Base-by-base conservation (phyloP, 2,113 vertebrate species). In the Epinephelus lanceolatus region DNA sequence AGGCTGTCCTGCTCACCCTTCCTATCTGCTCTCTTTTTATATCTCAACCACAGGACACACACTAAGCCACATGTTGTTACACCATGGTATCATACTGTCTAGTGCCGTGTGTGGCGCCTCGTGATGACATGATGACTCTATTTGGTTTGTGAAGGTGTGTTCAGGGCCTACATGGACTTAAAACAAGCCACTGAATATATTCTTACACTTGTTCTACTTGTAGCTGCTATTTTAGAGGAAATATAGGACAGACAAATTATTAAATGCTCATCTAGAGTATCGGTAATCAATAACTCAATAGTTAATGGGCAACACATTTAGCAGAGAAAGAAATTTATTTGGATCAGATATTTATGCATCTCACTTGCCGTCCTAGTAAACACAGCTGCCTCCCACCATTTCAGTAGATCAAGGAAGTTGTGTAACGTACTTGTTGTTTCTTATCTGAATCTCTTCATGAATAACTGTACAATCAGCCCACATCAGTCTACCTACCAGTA, bases 41-140 rank as follows among this genome's bases (percentile, higher is more conserved):
- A 82, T 85, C 60, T 21, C 61, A 23, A 52, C 77, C 47, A 59
- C 76, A 74, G 75, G 86, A 62, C 74, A 87, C 74, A 59, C 65
- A 59, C 19, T 2, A 30, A 33, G 83, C 75, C 84, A 80, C 67
- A 51, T 86, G 82, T 71, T 72, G 80, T 76, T 78, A 76, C 76
- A 45, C 3, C n/a, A 15, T 27, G 65, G 21, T 33, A 13, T 85
- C 42, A 45, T 7, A 4, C 62, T 55, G 74, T 87, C 78, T 79
- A 13, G 51, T 52, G 45, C 62, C 80, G 6, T 80, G 63, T 70
- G 47, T 72, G 76, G 40, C 9, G 4, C 42, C 62, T 23, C 2
- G 23, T 37, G 68, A 71, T 66, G 68, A 78, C 19, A 1, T 51
- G 27, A 76, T 23, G 53, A 56, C 53, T 10, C 21, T n/a, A 9